Base-by-base conservation (phyloP, 2,888 invertebrate genomes). In the Tinea semifulvella region DNA sequence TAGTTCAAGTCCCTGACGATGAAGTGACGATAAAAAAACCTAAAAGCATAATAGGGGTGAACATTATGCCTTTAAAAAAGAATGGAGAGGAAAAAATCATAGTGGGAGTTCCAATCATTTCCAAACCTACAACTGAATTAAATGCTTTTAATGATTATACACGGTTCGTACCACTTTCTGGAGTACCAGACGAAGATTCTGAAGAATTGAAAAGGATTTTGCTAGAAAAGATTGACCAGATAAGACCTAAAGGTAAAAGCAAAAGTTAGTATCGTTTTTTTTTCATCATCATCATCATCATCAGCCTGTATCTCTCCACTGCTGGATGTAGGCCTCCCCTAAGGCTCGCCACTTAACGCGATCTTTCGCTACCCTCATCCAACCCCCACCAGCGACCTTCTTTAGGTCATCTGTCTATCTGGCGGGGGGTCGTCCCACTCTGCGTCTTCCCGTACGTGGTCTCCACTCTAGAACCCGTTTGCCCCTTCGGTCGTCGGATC, bases 1-100 rank as follows among this genome's bases (percentile, higher is more conserved):
- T 80, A 49, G 75, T 80, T n/a, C 72, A 79, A 58, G 68, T 80
- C 49, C 65, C 76, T 46, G 80, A 80, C 48, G 80, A 80, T 25
- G 74, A 73, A 20, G 31, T 66, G 28, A 51, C 65, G 40, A 60
- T 66, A 25, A 44, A 60, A 8, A 58, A 47, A 13, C 46, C 57
- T 8, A 62, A 63, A 38, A 56, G 60, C 51, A 51, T 77, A 18
- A 55, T 66, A 28, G 77, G 72, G 42, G 56, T 77, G 10, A 75
- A 77, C 48, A 73, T 79, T 50, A 59, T 63, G 46, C 60, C 68
- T 2, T 27, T 52, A 11, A 60, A 61, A 11, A 63, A 59, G 47
- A 51, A 52, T 27, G 54, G 44, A 26, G 70, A 74, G 49, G 71
- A 67, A 49, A 68, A 77, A 38, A 68, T 77, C 16, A 58, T 77